Conservation (phyloP, 2,113 vertebrate genomes). For the Phrynosoma platyrhinos region DNA sequence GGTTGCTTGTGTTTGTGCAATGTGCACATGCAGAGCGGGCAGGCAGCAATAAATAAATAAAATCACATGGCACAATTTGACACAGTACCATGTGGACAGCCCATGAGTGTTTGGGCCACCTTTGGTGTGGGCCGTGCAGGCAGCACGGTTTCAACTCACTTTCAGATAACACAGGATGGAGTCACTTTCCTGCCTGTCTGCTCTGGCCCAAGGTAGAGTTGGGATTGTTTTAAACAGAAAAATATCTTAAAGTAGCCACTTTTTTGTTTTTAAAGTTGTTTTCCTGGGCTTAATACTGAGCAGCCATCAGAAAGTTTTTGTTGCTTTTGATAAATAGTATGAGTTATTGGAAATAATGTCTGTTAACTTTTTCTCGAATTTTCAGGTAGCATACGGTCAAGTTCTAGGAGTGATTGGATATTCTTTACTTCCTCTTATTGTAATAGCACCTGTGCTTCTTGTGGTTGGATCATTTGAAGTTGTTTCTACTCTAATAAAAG, state of each 20-base stretch:
- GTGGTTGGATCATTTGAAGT: constrained; percentile 93
- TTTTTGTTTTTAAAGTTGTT: neutral
- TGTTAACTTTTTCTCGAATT: constrained; percentile 62
- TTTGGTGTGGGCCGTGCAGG: no score
- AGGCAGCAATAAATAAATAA: no score
- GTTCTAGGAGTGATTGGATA: constrained; percentile 99
- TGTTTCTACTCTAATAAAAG: constrained; percentile 94
- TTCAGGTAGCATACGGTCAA: constrained; percentile 96
- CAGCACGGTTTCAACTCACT: no score
- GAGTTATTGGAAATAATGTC: constrained; percentile 1
- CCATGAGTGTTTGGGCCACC: no score
- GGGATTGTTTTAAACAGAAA: neutral
- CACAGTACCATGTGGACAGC: no score
- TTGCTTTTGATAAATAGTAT: constrained; percentile 12
- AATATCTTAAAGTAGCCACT: neutral
- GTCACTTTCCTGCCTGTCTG: no score
- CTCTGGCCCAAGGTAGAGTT: neutral
- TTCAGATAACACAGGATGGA: no score
- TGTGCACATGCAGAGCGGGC: no score
- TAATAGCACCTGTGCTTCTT: constrained; percentile 92
- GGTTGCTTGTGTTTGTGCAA: no score
- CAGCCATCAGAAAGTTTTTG: neutral
- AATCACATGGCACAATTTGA: no score
- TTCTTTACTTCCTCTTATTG: constrained; percentile 96
- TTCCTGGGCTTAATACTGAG: neutral